Percentiles rank a stretch among this genome's conserved stretches.
Conservation (phyloP, 1,140 invertebrate genomes). For the Aphelinus atriplicis region DNA sequence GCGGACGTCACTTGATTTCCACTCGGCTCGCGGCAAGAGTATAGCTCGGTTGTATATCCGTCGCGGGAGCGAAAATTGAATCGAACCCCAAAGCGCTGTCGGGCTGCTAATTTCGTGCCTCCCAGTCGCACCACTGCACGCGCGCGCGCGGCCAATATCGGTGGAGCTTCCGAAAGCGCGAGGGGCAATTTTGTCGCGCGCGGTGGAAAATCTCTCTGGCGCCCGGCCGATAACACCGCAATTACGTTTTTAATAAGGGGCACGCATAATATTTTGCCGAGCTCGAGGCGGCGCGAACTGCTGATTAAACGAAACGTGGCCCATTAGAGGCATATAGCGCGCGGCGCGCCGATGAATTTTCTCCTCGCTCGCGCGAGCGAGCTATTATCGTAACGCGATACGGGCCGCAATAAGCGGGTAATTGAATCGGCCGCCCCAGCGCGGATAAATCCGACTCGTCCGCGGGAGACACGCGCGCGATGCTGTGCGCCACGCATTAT, state of each 20-base stretch:
- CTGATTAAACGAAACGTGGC: conserved; percentile 27
- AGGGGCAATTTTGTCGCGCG: neutral
- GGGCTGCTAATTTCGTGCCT: too few relatives aligned
- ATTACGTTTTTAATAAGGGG: conserved; percentile 17
- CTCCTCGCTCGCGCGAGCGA: neutral
- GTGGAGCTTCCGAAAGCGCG: neutral
- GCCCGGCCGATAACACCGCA: neutral
- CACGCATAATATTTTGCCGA: neutral
- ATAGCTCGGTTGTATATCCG: too few relatives aligned
- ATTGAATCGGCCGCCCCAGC: conserved; percentile 21
- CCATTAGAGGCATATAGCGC: neutral
- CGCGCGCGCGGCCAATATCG: too few relatives aligned
- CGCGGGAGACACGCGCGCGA: too few relatives aligned
- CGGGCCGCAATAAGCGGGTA: conserved; percentile 17
- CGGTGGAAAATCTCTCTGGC: neutral
- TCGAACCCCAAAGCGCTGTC: neutral
- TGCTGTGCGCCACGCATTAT: neutral
- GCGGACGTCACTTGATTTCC: too few relatives aligned
- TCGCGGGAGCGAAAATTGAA: neutral
- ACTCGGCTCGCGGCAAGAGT: too few relatives aligned
- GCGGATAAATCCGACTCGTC: neutral
- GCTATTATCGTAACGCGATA: conserved; percentile 17
- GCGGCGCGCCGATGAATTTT: neutral
- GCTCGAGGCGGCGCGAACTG: neutral
- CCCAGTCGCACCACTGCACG: too few relatives aligned